A percentile compares a stretch with the other conserved stretches of the same genome.
phyloP scores from a whole-genome alignment of 2,113 vertebrate species.

The Falco punctatus region DNA sequence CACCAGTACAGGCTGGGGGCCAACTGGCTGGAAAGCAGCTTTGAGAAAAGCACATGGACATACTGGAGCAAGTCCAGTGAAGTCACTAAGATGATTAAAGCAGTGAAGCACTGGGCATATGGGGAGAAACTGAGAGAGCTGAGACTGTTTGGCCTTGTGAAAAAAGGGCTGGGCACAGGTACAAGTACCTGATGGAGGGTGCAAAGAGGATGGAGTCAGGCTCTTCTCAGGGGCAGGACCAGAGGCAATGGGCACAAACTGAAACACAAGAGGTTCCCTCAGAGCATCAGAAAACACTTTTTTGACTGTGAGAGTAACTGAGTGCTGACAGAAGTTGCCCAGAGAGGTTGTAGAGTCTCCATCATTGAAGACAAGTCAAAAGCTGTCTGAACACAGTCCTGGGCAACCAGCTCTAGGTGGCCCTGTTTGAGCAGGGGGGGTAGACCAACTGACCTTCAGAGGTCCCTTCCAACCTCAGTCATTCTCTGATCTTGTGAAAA shows the following conservation, averaged over 20 bases:
- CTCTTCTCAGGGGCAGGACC: too few relatives aligned
- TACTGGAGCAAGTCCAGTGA: not conserved
- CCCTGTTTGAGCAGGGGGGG: accelerated
- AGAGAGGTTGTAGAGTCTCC: not conserved
- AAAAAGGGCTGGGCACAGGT: not conserved
- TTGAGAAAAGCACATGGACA: not conserved
- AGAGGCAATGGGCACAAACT: not conserved
- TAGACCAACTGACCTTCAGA: not conserved
- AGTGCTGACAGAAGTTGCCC: not conserved
- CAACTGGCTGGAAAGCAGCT: not conserved
- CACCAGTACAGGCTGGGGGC: not conserved
- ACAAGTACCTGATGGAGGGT: not conserved
- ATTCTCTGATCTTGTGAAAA: not conserved
- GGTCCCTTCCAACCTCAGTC: not conserved
- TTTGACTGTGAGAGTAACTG: not conserved
- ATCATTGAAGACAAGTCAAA: not conserved
- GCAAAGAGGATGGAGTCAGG: not conserved
- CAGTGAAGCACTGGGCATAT: too few relatives aligned
- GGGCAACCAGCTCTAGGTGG: not conserved
- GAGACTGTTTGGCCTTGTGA: not conserved
- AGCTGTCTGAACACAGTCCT: not conserved
- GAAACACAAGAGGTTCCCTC: not conserved
- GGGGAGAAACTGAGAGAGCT: not conserved
- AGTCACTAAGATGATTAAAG: not conserved
- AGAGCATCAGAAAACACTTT: not conserved